Base-by-base conservation (phyloP, 2,888 invertebrate genomes). In the Chloromyia formosa region DNA sequence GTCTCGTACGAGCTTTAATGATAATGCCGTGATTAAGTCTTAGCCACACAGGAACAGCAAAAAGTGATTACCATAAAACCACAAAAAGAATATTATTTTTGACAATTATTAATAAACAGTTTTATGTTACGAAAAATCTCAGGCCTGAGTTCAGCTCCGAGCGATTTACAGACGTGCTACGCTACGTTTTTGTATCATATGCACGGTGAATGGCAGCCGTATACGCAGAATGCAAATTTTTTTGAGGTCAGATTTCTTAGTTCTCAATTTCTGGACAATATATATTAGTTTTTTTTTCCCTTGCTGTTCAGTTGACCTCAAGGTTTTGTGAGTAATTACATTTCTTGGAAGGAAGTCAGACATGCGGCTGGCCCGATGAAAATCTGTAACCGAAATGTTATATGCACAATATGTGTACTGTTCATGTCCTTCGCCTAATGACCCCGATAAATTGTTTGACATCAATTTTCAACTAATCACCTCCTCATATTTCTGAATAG, bases 31-130 rank as follows among this genome's bases (percentile, higher is more conserved):
- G 73, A 75, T 75, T 72, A 75, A 72, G 68, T 49, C 73, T 64
- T 58, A 64, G 75, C 72, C 73, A 72, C 72, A 73, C 73, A 73
- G 62, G 72, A 75, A 75, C 71, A 64, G 73, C 75, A 54, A 75
- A 75, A 73, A 75, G 66, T 73, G 66, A 7, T 72, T 12, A 49
- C 10, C 49, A 49, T 49, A 49, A 49, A 49, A n/a, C 12, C 49
- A n/a, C 49, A 42, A 42, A 42, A 61, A 75, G 75, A 49, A 49
- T 49, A 49, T 49, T 7, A 49, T 49, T n/a, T 49, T n/a, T 12
- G 12, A n/a, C 75, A 75, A 75, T 75, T 75, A 75, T 22, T 20
- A 62, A 61, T 18, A 58, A 18, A 58, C 16, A 58, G 14, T 58
- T 16, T 22, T 27, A 27, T 23, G 14, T 3, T 10, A 56, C 20